Evolutionary conservation across 2,113 vertebrate genomes (phyloP).

Genomic region (Megalops atlanticus): DNA sequence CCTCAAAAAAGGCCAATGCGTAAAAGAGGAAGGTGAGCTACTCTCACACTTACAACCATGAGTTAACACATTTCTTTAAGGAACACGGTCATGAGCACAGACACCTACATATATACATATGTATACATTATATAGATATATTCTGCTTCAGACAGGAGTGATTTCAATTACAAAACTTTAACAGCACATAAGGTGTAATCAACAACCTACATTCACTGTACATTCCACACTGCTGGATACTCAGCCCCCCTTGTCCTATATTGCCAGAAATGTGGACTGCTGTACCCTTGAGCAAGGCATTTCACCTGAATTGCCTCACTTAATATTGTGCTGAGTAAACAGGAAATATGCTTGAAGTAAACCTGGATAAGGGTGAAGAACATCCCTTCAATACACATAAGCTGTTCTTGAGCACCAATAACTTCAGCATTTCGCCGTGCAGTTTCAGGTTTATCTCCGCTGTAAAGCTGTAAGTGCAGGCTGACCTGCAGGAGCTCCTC

Average conservation of each 20-base stretch:
- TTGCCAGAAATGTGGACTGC: background rate
- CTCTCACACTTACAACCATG: too few species aligned
- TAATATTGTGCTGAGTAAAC: background rate
- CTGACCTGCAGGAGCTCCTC: constrained; percentile 86
- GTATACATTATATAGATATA: too few species aligned
- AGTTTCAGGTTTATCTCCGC: background rate
- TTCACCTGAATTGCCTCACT: background rate
- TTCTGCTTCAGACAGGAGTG: background rate
- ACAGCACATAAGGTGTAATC: background rate
- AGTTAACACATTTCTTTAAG: too few species aligned
- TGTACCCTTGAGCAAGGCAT: background rate
- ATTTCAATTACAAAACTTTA: background rate
- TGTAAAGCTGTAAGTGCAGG: background rate
- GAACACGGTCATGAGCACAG: too few species aligned
- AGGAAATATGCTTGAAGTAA: background rate
- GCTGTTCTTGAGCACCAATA: background rate
- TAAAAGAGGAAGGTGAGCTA: too few species aligned
- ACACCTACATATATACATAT: too few species aligned
- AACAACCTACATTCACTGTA: background rate
- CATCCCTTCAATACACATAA: background rate
- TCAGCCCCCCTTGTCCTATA: background rate
- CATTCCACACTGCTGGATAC: background rate
- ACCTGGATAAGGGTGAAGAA: background rate
- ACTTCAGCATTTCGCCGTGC: background rate
- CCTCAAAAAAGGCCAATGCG: too few species aligned